Evolutionary conservation across 2,113 vertebrate species (phyloP), one percentile per base, ranked within the genome.

Genomic region (Perca fluviatilis): DNA sequence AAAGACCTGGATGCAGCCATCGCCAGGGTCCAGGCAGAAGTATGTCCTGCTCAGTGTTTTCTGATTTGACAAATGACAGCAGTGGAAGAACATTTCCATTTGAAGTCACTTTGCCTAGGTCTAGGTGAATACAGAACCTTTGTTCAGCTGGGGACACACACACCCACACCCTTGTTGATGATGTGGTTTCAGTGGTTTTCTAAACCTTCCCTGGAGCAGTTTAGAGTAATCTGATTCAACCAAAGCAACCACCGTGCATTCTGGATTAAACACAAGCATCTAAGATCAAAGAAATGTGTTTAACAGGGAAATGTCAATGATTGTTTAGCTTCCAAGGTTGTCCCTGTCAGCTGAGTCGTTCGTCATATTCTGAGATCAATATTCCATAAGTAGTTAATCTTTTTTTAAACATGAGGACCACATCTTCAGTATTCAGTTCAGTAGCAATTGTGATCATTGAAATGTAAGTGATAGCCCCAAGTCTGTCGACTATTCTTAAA

Each of bases 1-100:
- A 97, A 95, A 80, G 98, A 99, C 91, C 94, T 98, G 96, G 97
- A 99, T 21, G 89, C 88, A 1, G 96, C 95, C 77, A 93, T 98
- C 4, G 95, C 95, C n/a, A 88, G 53, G 60, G 93, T 95, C 15
- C 91, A 90, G 25, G 90, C 71, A 51, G 92, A 96, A 88, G 95
- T 96, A 75, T 0, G 75, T 40, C 40, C 30, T 21, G 5, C 54
- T 64, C 21, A 43, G 0, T 27, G 8, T 54, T 60, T 56, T 61
- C 25, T 54, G 13, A 19, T 77, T 67, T 85, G 9, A 70, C n/a
- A 46, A 46, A 63, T 13, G 12, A 60, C 25, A 54, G 19, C 15
- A 47, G 21, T 13, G 10, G 21, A n/a, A 30, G 21, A 50, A 4
- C 3, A 27, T 68, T 74, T 74, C 25, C 19, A 13, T 62, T 67